These are phyloP conservation scores for Leptinotarsa texana DNA, from an alignment of 1,140 invertebrate genomes.

Conservation along the genomic window DNA sequence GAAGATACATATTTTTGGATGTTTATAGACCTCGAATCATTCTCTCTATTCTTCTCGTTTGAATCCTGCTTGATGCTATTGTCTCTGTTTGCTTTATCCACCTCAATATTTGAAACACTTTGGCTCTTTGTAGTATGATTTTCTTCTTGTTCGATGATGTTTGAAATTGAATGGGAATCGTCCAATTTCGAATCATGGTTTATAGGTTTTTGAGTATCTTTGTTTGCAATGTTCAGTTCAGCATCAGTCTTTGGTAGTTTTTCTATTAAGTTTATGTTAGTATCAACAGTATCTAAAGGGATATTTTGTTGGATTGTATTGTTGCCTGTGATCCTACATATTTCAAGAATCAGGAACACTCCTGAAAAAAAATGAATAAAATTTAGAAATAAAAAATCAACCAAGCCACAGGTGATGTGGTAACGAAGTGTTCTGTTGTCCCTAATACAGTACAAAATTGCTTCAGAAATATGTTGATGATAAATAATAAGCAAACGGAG, in stretches of 20 bases:
- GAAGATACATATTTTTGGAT: slow-evolving; percentile 47
- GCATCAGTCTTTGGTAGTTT: slow-evolving; percentile 30
- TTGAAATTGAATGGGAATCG: slow-evolving; percentile 12
- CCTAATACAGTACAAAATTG: too few species aligned
- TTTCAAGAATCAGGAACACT: slow-evolving; percentile 30
- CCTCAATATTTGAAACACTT: slow-evolving; percentile 13
- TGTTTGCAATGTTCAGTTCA: slow-evolving; percentile 12
- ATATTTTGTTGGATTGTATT: neutral
- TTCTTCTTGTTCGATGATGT: slow-evolving; percentile 8
- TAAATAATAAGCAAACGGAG: too few species aligned
- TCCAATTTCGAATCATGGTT: slow-evolving; percentile 1
- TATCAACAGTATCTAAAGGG: slow-evolving; percentile 26
- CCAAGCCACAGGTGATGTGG: too few species aligned
- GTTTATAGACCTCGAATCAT: slow-evolving; percentile 41
- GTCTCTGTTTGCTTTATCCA: slow-evolving; percentile 7
- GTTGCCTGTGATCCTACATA: slow-evolving; percentile 25
- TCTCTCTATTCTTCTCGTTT: slow-evolving; percentile 14
- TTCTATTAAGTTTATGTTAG: slow-evolving; percentile 34
- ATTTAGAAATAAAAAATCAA: too few species aligned
- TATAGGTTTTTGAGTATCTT: neutral
- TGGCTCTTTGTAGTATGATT: slow-evolving; percentile 23
- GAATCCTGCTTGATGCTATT: neutral
- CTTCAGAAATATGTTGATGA: too few species aligned
- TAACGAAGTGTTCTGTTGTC: too few species aligned
- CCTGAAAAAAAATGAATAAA: slow-evolving; percentile 30